A percentile compares a stretch with the other conserved stretches of the same genome.
Conservation (phyloP, 1,140 invertebrate genomes). For the Bombyx mori region ASM3026992v2 NC_085132.1:4615001-4615500, state of each 20-base stretch:
- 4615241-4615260: neutral
- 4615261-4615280: neutral
- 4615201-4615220: neutral
- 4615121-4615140: conserved; percentile 11
- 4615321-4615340: neutral
- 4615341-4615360: conserved; percentile 14
- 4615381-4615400: conserved; percentile 43
- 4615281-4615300: neutral
- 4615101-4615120: conserved; percentile 16
- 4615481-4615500: too few species aligned
- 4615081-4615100: conserved; percentile 22
- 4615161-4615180: neutral
- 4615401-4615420: conserved; percentile 28
- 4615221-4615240: neutral
- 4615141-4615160: conserved; percentile 39
- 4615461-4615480: neutral
- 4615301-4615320: neutral
- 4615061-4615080: conserved; percentile 21
- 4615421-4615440: conserved; percentile 17
- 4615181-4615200: neutral
- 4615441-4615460: neutral
- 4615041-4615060: conserved; percentile 12
- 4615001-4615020: conserved; percentile 6
- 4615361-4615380: conserved; percentile 32
- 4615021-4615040: conserved; percentile 33